These are phyloP conservation scores for Anarsia innoxiella DNA, from an alignment of 2,888 invertebrate species.

Conservation along the genomic window DNA sequence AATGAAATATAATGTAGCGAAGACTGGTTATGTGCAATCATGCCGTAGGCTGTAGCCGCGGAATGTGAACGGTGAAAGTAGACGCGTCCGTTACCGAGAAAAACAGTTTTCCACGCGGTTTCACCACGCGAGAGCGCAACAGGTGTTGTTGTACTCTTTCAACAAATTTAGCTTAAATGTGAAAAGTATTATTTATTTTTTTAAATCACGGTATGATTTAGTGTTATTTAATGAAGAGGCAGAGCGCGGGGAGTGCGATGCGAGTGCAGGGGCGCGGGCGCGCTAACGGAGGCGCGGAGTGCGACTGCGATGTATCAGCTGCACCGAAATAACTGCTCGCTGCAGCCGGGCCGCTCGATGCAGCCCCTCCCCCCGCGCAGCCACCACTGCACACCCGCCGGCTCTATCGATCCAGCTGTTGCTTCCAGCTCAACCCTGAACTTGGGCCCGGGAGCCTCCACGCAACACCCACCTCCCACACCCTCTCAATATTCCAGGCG, in stretches of 20 bases:
- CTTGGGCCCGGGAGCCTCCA: constrained; percentile 22
- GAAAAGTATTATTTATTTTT: not conserved
- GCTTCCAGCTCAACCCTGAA: constrained; percentile 45
- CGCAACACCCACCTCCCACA: too few species aligned
- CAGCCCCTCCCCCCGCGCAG: constrained; percentile 22
- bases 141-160: constrained; percentile 31
- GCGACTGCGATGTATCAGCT: constrained; percentile 57
- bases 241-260: constrained; percentile 38
- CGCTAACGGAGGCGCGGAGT: constrained; percentile 55
- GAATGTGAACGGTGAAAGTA: constrained; percentile 71
- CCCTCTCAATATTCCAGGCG: too few species aligned
- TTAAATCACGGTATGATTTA: constrained; percentile 7
- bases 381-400: constrained; percentile 46
- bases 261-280: constrained; percentile 45
- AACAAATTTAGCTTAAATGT: constrained; percentile 2
- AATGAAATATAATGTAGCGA: constrained; percentile 30
- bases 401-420: constrained; percentile 69
- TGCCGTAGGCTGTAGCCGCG: constrained; percentile 30
- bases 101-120: constrained; percentile 69
- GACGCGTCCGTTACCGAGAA: constrained; percentile 64
- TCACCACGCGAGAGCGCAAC: constrained; percentile 65
- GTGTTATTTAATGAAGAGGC: constrained; percentile 16
- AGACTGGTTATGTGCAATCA: constrained; percentile 47
- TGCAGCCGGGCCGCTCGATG: constrained; percentile 57
- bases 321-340: constrained; percentile 73